Percentiles rank a stretch among this genome's conserved stretches.
Evolutionary conservation across 2,888 invertebrate species (phyloP).

Genomic region (Trichopria drosophilae): DNA sequence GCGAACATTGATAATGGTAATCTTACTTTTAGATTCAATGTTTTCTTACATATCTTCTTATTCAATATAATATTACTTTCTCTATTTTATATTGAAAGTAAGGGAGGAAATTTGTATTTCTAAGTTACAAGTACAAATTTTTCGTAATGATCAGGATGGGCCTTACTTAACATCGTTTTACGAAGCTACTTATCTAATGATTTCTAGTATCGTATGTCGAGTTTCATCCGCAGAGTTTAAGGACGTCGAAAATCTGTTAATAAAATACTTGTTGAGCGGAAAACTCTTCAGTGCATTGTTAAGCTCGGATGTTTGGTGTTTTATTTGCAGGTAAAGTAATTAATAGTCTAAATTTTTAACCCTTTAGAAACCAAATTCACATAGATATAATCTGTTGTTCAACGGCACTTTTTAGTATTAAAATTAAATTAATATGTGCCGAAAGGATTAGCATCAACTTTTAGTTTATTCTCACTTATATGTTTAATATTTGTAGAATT

Average conservation of each 20-base stretch:
- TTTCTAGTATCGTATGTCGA: conserved; percentile 42
- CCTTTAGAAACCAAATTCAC: background rate
- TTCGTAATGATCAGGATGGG: conserved; percentile 29
- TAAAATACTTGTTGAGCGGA: conserved; percentile 48
- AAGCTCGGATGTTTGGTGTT: conserved; percentile 49
- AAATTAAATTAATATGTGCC: no score
- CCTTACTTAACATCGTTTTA: conserved; percentile 40
- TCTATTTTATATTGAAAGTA: no score
- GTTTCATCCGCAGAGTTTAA: conserved; percentile 40
- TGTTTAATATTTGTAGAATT: conserved; percentile 42
- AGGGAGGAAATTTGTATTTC: conserved; percentile 41
- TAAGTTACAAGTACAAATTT: conserved; percentile 36
- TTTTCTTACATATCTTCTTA: conserved; percentile 7
- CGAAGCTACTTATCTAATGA: conserved; percentile 44
- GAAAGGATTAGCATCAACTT: no score
- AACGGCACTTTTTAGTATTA: no score
- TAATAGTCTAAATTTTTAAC: conserved; percentile 4
- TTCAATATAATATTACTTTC: no score
- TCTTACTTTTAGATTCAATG: background rate
- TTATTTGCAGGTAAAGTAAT: conserved; percentile 45
- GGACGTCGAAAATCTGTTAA: conserved; percentile 40
- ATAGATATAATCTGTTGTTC: conserved; percentile 2
- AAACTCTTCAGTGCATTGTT: conserved; percentile 48
- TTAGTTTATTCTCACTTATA: no score
- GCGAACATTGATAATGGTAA: conserved; percentile 42